These are phyloP conservation scores for Dascillus cervinus DNA, from an alignment of 2,888 invertebrate genomes.

Conservation along the genomic window DNA sequence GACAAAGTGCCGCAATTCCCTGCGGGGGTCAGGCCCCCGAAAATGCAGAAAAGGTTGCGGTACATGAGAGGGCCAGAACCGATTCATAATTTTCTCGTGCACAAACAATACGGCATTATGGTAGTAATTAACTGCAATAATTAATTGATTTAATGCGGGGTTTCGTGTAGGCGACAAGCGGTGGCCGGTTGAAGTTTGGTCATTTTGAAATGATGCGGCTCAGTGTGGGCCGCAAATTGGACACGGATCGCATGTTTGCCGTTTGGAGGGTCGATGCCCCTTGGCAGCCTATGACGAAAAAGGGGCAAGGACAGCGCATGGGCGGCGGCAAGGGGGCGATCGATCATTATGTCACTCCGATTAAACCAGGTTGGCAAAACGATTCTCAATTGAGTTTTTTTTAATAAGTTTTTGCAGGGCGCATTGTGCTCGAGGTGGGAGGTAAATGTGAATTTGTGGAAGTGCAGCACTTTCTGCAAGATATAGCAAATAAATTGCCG, in stretches of 20 bases:
- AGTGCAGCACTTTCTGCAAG: constrained; percentile 57
- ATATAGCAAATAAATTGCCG: constrained; percentile 75
- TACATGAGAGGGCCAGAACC: constrained; percentile 87
- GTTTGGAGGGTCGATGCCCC: constrained; percentile 91
- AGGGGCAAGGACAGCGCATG: constrained; percentile 85
- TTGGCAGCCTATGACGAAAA: constrained; percentile 91
- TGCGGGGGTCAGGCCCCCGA: constrained; percentile 61
- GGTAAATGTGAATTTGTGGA: constrained; percentile 83
- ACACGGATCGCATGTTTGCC: constrained; percentile 80
- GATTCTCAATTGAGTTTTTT: background rate
- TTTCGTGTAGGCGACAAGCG: constrained; percentile 61
- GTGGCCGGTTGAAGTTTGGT: constrained; percentile 70
- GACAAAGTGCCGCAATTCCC: constrained; percentile 69
- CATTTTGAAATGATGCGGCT: constrained; percentile 88
- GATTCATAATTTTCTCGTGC: constrained; percentile 75
- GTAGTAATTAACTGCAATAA: constrained; percentile 41
- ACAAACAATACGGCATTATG: constrained; percentile 90
- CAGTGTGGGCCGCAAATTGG: constrained; percentile 67
- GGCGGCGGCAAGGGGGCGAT: constrained; percentile 95
- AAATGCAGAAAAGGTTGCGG: constrained; percentile 76
- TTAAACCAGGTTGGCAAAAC: constrained; percentile 59
- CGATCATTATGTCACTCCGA: constrained; percentile 90
- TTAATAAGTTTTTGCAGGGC: constrained; percentile 25
- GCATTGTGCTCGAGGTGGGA: constrained; percentile 89
- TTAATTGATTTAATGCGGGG: constrained; percentile 1